Conservation (phyloP, 2,888 invertebrate species). For the Perizoma flavofasciatum region DNA sequence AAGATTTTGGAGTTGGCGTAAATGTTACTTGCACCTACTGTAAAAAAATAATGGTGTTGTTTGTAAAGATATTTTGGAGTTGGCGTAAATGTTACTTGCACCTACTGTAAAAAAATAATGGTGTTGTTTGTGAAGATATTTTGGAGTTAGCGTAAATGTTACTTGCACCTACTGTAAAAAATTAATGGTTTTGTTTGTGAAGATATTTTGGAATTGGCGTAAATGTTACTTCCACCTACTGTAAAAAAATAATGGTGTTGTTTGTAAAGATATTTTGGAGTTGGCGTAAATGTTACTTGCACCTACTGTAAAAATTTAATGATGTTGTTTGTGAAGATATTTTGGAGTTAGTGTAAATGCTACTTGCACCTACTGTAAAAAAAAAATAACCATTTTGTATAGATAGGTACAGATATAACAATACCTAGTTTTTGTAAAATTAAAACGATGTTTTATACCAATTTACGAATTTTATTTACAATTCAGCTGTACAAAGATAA, state of each 20-base stretch:
- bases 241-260: too few relatives aligned
- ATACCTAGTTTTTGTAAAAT: constrained; percentile 6
- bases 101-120: too few relatives aligned
- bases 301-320: too few relatives aligned
- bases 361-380: too few relatives aligned
- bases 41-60: too few relatives aligned
- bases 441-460: constrained; percentile 48
- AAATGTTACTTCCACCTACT: constrained; percentile 8
- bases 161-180: too few relatives aligned
- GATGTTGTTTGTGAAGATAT: constrained; percentile 48
- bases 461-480: constrained; percentile 73
- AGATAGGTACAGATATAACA: too few relatives aligned
- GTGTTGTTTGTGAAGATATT: constrained; percentile 59
- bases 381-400: too few relatives aligned
- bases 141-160: constrained; percentile 51
- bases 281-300: constrained; percentile 43
- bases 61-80: constrained; percentile 61
- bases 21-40: constrained; percentile 4
- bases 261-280: constrained; percentile 63
- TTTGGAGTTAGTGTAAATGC: constrained; percentile 53
- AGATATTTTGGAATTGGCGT: constrained; percentile 57
- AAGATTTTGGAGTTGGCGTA: constrained; percentile 57
- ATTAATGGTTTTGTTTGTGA: too few relatives aligned
- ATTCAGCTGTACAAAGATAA: constrained; percentile 53
- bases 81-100: constrained; percentile 35